Percentiles rank a stretch among this genome's conserved stretches.
Conservation (phyloP, 2,113 vertebrate genomes). For the Petaurus breviceps region DNA sequence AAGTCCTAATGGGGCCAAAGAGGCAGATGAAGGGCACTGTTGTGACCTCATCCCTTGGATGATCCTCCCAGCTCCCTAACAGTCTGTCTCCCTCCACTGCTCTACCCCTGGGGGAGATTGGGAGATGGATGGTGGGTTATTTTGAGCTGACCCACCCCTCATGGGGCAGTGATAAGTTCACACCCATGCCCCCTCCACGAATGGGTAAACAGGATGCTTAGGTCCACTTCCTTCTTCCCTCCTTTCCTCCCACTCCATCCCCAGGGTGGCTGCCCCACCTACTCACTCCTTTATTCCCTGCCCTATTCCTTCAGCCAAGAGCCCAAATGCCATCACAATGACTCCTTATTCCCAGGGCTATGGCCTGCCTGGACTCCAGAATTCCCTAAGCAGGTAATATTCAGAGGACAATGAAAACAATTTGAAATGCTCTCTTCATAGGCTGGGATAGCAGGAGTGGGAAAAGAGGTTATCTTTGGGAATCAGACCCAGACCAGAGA, state of each 20-base stretch:
- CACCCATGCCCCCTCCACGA: not conserved
- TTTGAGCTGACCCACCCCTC: not conserved
- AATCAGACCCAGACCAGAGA: not conserved
- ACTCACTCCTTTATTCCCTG: slow-evolving; percentile 42
- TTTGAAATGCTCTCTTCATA: not conserved
- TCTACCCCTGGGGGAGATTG: not conserved
- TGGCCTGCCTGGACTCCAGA: rapidly evolving
- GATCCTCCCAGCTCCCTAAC: not conserved
- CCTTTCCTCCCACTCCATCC: slow-evolving; percentile 60
- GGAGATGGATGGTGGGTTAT: not conserved
- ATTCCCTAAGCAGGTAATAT: not conserved
- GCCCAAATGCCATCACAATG: not conserved
- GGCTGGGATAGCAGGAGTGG: not conserved
- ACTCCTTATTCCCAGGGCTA: not conserved
- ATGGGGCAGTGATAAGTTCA: slow-evolving; percentile 22
- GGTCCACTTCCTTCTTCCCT: slow-evolving; percentile 57
- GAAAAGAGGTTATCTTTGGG: not conserved
- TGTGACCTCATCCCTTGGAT: not conserved
- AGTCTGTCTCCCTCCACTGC: not conserved
- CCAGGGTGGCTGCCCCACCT: slow-evolving; percentile 25
- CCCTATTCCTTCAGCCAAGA: slow-evolving; percentile 31
- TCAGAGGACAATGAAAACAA: not conserved
- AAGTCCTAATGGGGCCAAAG: not conserved
- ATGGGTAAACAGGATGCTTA: slow-evolving; percentile 67
- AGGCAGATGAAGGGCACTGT: not conserved